Conservation (phyloP, 1,140 invertebrate species). For the Varroa destructor region DNA sequence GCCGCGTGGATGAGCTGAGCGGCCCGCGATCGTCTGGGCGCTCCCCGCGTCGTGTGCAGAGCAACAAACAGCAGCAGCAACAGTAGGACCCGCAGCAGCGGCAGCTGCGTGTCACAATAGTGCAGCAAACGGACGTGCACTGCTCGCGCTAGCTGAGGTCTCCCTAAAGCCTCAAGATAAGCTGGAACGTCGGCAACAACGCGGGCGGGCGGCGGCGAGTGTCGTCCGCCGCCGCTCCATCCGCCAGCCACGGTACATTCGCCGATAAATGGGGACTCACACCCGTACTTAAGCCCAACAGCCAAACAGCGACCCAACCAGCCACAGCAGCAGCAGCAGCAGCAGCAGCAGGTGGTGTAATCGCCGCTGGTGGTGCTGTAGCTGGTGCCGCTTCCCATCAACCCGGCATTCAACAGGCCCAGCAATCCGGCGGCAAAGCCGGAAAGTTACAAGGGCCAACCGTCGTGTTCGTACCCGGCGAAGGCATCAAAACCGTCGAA, state of each 20-base stretch:
- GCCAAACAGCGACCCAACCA: neutral
- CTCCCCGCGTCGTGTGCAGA: no score
- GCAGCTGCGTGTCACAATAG: no score
- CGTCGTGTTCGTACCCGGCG: slow-evolving; percentile 25
- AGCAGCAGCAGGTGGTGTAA: neutral
- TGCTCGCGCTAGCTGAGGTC: neutral
- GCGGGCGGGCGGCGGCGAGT: slow-evolving; percentile 26
- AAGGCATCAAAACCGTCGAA: slow-evolving; percentile 28
- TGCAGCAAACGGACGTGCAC: no score
- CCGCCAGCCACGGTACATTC: slow-evolving; percentile 27
- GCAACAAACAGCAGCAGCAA: no score
- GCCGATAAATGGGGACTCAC: slow-evolving; percentile 26
- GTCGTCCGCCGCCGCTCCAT: slow-evolving; percentile 19
- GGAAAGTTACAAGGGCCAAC: slow-evolving; percentile 17
- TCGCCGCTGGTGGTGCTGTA: neutral
- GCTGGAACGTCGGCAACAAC: slow-evolving; percentile 28
- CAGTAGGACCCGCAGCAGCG: no score
- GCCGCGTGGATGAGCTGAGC: no score
- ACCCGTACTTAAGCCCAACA: slow-evolving; percentile 10
- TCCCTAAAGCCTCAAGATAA: slow-evolving; percentile 26
- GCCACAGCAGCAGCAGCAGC: neutral
- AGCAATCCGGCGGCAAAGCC: slow-evolving; percentile 2
- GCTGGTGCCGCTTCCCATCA: no score
- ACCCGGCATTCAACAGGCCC: neutral
- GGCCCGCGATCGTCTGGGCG: no score